phyloP scores from a whole-genome alignment of 2,888 invertebrate genomes.

The Bunonema sp. region DNA sequence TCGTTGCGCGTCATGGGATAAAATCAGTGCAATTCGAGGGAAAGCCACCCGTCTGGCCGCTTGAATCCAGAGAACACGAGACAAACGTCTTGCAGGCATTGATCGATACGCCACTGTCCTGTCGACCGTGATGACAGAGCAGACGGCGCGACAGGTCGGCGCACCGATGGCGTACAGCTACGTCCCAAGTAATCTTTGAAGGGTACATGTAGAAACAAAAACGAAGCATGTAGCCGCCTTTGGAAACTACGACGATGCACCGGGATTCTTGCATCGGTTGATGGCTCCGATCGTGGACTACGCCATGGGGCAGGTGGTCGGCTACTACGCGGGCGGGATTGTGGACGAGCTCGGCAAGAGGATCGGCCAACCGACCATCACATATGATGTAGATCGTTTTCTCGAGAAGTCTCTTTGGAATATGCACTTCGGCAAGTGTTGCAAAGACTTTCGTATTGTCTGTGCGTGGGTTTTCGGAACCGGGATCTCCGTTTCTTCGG shows the following conservation, averaged over 20 bases:
- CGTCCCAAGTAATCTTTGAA: background rate
- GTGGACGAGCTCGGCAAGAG: background rate
- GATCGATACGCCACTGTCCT: conserved; percentile 1
- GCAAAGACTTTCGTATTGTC: background rate
- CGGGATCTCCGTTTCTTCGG: too few relatives aligned
- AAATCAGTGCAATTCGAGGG: too few relatives aligned
- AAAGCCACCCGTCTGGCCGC: too few relatives aligned
- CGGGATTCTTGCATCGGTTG: background rate
- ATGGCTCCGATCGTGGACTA: background rate
- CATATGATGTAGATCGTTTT: too few relatives aligned
- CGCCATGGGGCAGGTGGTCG: background rate
- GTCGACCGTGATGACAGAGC: background rate
- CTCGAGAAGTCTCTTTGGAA: too few relatives aligned
- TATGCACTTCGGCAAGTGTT: background rate
- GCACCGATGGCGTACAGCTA: background rate
- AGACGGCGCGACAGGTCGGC: background rate
- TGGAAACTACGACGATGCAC: background rate
- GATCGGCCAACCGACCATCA: too few relatives aligned
- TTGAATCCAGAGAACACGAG: too few relatives aligned
- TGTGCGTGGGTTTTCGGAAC: background rate
- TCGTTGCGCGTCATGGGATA: too few relatives aligned
- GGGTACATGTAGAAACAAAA: too few relatives aligned
- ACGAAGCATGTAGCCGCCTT: too few relatives aligned
- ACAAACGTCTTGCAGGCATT: background rate
- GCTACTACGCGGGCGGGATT: background rate